These are phyloP conservation scores for Brachyopa scutellaris DNA, from an alignment of 2,888 invertebrate genomes.

Conservation along the genomic window DNA sequence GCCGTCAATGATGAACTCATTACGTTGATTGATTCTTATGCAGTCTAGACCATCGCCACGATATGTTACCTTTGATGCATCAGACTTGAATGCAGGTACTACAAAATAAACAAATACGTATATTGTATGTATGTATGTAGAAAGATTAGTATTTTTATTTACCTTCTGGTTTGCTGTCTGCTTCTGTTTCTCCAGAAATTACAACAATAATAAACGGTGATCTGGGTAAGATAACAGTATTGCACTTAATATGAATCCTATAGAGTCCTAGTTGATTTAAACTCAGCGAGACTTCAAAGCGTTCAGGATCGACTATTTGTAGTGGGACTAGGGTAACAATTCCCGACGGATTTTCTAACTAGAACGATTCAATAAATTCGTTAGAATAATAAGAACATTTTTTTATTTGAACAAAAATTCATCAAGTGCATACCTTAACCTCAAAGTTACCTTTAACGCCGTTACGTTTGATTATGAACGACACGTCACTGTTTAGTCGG, in stretches of 20 bases:
- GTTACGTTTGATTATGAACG: slow-evolving; percentile 79
- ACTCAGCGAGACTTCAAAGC: slow-evolving; percentile 76
- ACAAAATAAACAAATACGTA: background rate
- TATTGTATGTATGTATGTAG: slow-evolving; percentile 26
- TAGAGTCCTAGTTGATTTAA: slow-evolving; percentile 78
- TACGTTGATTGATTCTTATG: slow-evolving; percentile 78
- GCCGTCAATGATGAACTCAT: slow-evolving; percentile 80
- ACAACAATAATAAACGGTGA: slow-evolving; percentile 80
- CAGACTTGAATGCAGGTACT: slow-evolving; percentile 78
- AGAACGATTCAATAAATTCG: slow-evolving; percentile 3
- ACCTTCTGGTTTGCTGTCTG: slow-evolving; percentile 68
- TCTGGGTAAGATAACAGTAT: slow-evolving; percentile 78
- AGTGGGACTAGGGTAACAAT: slow-evolving; percentile 74
- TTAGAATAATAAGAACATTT: background rate
- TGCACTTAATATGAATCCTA: slow-evolving; percentile 79
- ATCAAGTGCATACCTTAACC: slow-evolving; percentile 76
- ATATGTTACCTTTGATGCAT: slow-evolving; percentile 77
- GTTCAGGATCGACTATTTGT: slow-evolving; percentile 78
- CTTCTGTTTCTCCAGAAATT: slow-evolving; percentile 75
- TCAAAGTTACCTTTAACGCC: slow-evolving; percentile 81
- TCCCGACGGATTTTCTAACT: slow-evolving; percentile 78
- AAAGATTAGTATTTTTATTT: slow-evolving; percentile 1
- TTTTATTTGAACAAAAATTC: no score
- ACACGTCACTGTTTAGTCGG: slow-evolving; percentile 75
- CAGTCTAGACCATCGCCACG: slow-evolving; percentile 78